These are phyloP conservation scores for Papilio demoleus DNA, from an alignment of 2,888 invertebrate species.

Conservation along the genomic window DNA sequence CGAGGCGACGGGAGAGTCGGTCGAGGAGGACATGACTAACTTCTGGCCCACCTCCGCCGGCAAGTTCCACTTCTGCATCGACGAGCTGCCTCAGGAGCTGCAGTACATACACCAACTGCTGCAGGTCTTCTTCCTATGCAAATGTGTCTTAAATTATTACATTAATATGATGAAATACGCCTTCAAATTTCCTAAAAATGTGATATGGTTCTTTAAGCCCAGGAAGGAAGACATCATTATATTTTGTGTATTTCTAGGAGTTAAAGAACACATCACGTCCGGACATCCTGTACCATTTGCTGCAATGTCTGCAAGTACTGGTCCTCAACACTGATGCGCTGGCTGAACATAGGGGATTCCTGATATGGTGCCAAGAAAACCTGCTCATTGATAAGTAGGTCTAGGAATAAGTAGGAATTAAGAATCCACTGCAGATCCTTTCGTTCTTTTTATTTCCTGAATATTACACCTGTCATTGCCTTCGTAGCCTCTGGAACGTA, in stretches of 20 bases:
- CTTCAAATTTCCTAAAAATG: not conserved
- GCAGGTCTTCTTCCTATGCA: conserved; percentile 75
- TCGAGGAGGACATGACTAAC: conserved; percentile 90
- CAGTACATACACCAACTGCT: conserved; percentile 96
- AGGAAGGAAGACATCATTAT: too few species aligned
- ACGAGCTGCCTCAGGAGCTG: conserved; percentile 94
- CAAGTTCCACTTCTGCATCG: conserved; percentile 95
- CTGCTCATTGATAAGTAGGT: conserved; percentile 94
- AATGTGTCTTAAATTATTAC: not conserved
- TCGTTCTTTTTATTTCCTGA: not conserved
- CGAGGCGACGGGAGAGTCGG: conserved; percentile 87
- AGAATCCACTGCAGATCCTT: not conserved
- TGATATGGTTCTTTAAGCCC: too few species aligned
- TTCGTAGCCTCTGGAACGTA: conserved; percentile 93
- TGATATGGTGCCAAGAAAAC: conserved; percentile 98
- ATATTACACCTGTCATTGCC: not conserved
- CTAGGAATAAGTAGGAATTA: not conserved
- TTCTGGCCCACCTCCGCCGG: conserved; percentile 98
- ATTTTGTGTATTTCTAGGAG: conserved; percentile 83
- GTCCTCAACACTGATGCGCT: conserved; percentile 97
- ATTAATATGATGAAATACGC: not conserved
- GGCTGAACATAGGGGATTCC: conserved; percentile 94
- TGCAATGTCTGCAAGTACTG: conserved; percentile 95
- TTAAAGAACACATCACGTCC: conserved; percentile 92
- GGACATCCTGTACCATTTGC: conserved; percentile 95